phyloP scores from a whole-genome alignment of 2,888 invertebrate species.

The Anthrax anthrax region DNA sequence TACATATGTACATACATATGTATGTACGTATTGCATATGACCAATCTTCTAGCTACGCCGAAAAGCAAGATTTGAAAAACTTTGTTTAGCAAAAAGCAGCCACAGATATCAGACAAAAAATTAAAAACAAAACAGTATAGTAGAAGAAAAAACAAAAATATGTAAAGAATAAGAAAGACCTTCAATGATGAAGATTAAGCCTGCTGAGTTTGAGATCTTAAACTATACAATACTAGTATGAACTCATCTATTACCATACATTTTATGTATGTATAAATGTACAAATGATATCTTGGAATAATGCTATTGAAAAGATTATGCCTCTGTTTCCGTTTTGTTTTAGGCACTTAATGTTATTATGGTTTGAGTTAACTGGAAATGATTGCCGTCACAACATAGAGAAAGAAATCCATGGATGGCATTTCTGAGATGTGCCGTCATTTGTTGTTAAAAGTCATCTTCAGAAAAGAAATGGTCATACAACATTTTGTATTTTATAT shows the following conservation, averaged over 20 bases:
- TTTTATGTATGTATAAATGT: too few species aligned
- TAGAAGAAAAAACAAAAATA: neutral
- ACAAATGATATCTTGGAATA: too few species aligned
- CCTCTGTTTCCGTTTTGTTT: neutral
- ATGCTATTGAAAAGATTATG: too few species aligned
- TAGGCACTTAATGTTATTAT: neutral
- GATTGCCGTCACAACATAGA: constrained; percentile 4
- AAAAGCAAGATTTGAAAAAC: neutral
- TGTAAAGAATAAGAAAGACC: neutral
- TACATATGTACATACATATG: neutral
- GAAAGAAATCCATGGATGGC: constrained; percentile 4
- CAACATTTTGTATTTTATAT: too few species aligned
- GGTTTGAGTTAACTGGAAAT: neutral
- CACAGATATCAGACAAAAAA: too few species aligned
- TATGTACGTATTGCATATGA: neutral
- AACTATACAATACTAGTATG: too few species aligned
- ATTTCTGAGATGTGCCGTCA: constrained; percentile 3
- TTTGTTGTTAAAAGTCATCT: neutral
- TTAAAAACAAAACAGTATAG: too few species aligned
- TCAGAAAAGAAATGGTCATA: neutral
- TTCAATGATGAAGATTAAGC: neutral
- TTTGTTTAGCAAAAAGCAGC: too few species aligned
- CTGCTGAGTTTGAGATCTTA: neutral
- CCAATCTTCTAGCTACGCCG: neutral
- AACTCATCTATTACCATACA: too few species aligned